Evolutionary conservation across 2,797 vertebrate genomes (phyloP).

Genomic region (Monodelphis domestica): DNA sequence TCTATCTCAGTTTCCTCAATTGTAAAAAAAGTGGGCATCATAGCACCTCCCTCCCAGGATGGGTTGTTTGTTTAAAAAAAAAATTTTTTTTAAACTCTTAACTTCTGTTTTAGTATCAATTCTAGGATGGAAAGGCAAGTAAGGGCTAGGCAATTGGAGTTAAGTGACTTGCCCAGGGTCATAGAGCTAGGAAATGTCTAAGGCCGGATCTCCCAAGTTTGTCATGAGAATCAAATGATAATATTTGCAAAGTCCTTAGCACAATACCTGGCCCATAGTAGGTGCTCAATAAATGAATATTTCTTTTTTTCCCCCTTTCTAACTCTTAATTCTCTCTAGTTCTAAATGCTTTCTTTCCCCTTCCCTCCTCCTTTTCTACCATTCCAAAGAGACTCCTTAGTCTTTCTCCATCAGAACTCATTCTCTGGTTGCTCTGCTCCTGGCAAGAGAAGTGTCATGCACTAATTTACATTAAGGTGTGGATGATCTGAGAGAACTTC

Average conservation of each 20-base stretch:
- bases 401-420: neutral
- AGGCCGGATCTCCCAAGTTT: neutral
- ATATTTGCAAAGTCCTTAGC: neutral
- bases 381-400: neutral
- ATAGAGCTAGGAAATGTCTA: too few relatives aligned
- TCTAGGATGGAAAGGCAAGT: too few relatives aligned
- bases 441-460: neutral
- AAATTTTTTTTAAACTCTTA: too few relatives aligned
- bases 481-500: neutral
- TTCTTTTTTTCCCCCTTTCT: neutral
- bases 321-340: neutral
- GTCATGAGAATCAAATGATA: neutral
- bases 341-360: neutral
- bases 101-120: too few relatives aligned
- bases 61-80: too few relatives aligned
- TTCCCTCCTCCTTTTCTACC: neutral
- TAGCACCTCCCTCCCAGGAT: neutral
- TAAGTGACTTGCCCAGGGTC: too few relatives aligned
- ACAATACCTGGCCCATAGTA: neutral
- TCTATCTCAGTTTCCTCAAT: neutral
- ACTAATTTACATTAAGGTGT: neutral
- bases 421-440: neutral
- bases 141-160: too few relatives aligned
- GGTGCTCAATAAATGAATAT: neutral
- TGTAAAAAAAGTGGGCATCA: neutral